Conservation (phyloP, 2,113 vertebrate genomes). For the Phalacrocorax brasilianus region DNA sequence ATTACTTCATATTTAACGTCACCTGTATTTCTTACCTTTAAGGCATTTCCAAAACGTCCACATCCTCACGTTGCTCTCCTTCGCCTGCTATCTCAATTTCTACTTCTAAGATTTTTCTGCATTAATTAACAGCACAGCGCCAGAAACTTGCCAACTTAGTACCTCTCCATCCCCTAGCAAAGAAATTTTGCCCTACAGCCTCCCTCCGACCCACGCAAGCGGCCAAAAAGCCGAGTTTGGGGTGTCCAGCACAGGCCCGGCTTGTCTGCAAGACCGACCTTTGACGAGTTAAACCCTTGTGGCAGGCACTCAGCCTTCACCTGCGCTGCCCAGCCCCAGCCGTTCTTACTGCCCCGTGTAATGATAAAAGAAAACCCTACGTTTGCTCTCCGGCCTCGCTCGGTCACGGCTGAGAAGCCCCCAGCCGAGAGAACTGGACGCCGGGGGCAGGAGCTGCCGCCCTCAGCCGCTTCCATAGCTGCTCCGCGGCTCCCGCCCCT, state of each 20-base stretch:
- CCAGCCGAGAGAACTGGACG: fast-evolving
- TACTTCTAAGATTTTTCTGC: not conserved
- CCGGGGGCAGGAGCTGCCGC: not conserved
- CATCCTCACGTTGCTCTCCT: not conserved
- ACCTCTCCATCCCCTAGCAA: not conserved
- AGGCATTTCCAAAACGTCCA: not conserved
- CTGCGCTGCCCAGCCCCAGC: not conserved
- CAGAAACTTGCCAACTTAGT: not conserved
- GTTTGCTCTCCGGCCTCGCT: not conserved
- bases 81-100: not conserved
- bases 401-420: not conserved
- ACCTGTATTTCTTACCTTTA: not conserved
- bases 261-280: not conserved
- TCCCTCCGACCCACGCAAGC: not conserved
- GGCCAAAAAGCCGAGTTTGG: not conserved
- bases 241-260: not conserved
- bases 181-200: no score
- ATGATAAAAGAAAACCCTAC: not conserved
- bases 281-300: not conserved
- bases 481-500: not conserved
- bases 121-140: not conserved
- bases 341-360: not conserved
- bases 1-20: not conserved
- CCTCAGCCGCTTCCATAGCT: not conserved
- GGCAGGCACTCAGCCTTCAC: not conserved